These are phyloP conservation scores for Venturia canescens DNA, from an alignment of 1,140 invertebrate species.

Conservation along the genomic window DNA sequence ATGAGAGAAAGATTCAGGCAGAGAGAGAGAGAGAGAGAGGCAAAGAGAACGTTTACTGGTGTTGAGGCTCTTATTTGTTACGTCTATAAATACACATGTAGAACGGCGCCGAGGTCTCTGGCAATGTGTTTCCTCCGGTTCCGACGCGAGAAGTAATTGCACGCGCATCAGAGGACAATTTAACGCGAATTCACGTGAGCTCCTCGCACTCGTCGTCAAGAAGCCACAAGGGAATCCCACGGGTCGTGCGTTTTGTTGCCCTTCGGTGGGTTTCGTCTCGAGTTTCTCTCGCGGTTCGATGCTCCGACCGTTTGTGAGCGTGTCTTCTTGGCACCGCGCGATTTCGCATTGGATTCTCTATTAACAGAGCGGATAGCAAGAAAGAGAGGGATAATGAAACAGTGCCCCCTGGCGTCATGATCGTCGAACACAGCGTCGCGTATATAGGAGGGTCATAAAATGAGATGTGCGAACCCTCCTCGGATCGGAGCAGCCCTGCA, in stretches of 20 bases:
- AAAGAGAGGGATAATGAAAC: slow-evolving; percentile 17
- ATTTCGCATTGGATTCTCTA: slow-evolving; percentile 19
- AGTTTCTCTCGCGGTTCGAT: slow-evolving; percentile 38
- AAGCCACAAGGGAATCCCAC: slow-evolving; percentile 3
- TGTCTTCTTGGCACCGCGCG: neutral
- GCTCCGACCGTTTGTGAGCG: neutral
- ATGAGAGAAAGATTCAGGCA: too few species aligned
- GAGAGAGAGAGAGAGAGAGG: neutral
- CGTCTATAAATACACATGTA: neutral
- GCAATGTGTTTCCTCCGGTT: slow-evolving; percentile 34
- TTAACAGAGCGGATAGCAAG: neutral
- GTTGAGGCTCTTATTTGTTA: neutral
- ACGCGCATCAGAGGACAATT: slow-evolving; percentile 48
- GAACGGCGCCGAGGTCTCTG: neutral
- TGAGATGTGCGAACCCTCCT: slow-evolving; percentile 14
- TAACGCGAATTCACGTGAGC: slow-evolving; percentile 42
- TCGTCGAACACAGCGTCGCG: slow-evolving; percentile 5
- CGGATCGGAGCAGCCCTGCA: neutral
- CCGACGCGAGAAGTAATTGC: slow-evolving; percentile 45
- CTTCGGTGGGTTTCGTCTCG: neutral
- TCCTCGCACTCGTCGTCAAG: neutral
- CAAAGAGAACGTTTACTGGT: neutral
- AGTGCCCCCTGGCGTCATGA: slow-evolving; percentile 18
- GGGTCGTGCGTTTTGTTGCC: neutral
- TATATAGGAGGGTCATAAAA: slow-evolving; percentile 35